Conservation (phyloP, 2,113 vertebrate genomes). For the Ornithorhynchus anatinus region DNA sequence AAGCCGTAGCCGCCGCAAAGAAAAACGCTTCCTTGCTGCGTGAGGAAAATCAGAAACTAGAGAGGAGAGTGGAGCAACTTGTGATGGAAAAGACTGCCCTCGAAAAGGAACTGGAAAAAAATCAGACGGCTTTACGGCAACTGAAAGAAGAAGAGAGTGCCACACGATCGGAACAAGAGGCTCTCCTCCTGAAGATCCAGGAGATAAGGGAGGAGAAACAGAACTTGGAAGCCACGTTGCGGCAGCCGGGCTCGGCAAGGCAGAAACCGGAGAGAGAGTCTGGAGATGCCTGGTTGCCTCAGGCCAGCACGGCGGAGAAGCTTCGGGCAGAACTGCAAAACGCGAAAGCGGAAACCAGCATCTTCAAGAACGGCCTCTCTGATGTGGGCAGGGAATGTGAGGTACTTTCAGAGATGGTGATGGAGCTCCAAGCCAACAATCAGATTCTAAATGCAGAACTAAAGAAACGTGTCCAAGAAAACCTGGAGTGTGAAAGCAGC, state of each 20-base stretch:
- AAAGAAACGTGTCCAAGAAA: slow-evolving; percentile 44
- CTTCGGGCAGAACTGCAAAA: slow-evolving; percentile 51
- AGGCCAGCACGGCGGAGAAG: slow-evolving; percentile 36
- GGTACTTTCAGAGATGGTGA: slow-evolving; percentile 42
- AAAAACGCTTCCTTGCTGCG: slow-evolving; percentile 12
- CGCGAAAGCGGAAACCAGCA: slow-evolving; percentile 47
- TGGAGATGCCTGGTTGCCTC: slow-evolving; percentile 17
- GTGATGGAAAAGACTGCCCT: slow-evolving; percentile 40
- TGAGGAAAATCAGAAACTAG: slow-evolving; percentile 53
- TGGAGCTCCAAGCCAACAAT: slow-evolving; percentile 60
- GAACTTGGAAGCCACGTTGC: slow-evolving; percentile 43
- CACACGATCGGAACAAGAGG: slow-evolving; percentile 38
- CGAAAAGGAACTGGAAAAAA: slow-evolving; percentile 49
- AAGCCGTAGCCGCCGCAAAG: slow-evolving; percentile 42
- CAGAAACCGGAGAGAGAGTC: slow-evolving; percentile 50
- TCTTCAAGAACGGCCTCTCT: slow-evolving; percentile 53
- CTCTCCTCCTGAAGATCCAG: slow-evolving; percentile 38
- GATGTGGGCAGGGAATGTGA: slow-evolving; percentile 52
- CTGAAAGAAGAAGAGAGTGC: slow-evolving; percentile 42
- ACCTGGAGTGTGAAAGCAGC: slow-evolving; percentile 41
- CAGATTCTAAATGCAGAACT: slow-evolving; percentile 62
- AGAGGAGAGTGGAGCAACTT: slow-evolving; percentile 26
- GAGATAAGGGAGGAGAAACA: slow-evolving; percentile 51
- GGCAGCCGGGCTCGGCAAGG: slow-evolving; percentile 32
- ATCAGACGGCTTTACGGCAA: slow-evolving; percentile 34